These are phyloP conservation scores for Hoplodrina ambigua DNA, from an alignment of 2,888 invertebrate species.

Conservation along the genomic window DNA sequence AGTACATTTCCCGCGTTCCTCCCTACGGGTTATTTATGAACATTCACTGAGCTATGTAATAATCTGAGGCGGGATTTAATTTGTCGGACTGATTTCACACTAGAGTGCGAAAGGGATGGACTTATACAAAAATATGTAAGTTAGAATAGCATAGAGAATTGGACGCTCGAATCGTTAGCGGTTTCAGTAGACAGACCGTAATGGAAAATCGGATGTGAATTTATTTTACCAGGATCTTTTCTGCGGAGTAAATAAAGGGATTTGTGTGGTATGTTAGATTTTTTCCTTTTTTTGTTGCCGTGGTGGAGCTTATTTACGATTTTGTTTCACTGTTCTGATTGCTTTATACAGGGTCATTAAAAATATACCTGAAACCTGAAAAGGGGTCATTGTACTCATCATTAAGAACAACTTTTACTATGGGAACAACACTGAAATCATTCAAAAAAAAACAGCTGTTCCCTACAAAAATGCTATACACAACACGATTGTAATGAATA, in stretches of 20 bases:
- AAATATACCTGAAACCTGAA: too few species aligned
- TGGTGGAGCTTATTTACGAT: constrained; percentile 21
- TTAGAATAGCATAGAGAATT: constrained; percentile 64
- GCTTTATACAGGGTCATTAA: too few species aligned
- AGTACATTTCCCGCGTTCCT: constrained; percentile 73
- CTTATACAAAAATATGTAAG: constrained; percentile 43
- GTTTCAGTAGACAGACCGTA: constrained; percentile 78
- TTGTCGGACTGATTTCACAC: constrained; percentile 93
- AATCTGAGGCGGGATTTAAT: constrained; percentile 93
- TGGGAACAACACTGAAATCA: too few species aligned
- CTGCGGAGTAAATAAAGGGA: constrained; percentile 71
- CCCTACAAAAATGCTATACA: too few species aligned
- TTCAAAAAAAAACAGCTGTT: too few species aligned
- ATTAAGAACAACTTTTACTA: too few species aligned
- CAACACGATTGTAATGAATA: too few species aligned
- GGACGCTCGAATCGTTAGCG: constrained; percentile 80
- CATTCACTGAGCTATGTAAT: constrained; percentile 93
- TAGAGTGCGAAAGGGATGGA: constrained; percentile 78
- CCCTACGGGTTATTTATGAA: constrained; percentile 91
- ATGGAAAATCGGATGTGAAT: constrained; percentile 81
- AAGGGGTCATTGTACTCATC: too few species aligned
- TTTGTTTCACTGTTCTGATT: constrained; percentile 4
- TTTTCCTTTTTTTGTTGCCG: constrained; percentile 30
- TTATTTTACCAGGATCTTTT: constrained; percentile 71
- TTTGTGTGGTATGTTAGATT: constrained; percentile 70